A percentile compares a stretch with the other conserved stretches of the same genome.
Conservation (phyloP, 2,888 invertebrate genomes). For the Pinctada fucata region DNA sequence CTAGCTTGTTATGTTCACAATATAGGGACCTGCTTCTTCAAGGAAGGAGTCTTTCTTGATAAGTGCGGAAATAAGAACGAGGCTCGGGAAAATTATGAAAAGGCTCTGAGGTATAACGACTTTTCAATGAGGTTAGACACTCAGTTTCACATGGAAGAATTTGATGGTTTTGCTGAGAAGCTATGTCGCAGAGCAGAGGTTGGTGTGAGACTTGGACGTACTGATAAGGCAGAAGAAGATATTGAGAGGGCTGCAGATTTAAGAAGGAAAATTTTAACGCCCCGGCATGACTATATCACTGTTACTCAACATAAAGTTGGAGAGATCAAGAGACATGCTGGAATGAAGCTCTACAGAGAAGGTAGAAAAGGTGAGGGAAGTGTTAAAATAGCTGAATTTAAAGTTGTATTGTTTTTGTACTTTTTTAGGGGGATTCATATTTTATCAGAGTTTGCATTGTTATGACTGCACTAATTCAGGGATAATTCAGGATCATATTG, state of each 20-base stretch:
- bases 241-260: constrained; percentile 21
- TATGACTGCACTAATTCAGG: no score
- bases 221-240: constrained; percentile 25
- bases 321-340: no score
- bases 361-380: no score
- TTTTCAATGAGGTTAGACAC: constrained; percentile 17
- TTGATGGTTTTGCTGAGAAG: constrained; percentile 28
- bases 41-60: background rate
- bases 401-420: no score
- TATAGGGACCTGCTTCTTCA: constrained; percentile 21
- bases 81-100: constrained; percentile 18
- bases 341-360: no score
- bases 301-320: constrained; percentile 21
- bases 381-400: no score
- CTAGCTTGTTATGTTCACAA: constrained; percentile 20
- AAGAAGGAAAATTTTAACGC: constrained; percentile 12
- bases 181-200: constrained; percentile 20
- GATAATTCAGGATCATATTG: no score
- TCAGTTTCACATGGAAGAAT: constrained; percentile 25
- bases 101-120: constrained; percentile 24
- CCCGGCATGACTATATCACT: constrained; percentile 27
- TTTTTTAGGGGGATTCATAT: no score
- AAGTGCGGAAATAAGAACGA: background rate
- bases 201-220: constrained; percentile 19
- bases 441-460: no score